Percentiles rank a stretch among this genome's conserved stretches.
Conservation (phyloP, 2,888 invertebrate species). For the Hypomecis punctinalis region DNA sequence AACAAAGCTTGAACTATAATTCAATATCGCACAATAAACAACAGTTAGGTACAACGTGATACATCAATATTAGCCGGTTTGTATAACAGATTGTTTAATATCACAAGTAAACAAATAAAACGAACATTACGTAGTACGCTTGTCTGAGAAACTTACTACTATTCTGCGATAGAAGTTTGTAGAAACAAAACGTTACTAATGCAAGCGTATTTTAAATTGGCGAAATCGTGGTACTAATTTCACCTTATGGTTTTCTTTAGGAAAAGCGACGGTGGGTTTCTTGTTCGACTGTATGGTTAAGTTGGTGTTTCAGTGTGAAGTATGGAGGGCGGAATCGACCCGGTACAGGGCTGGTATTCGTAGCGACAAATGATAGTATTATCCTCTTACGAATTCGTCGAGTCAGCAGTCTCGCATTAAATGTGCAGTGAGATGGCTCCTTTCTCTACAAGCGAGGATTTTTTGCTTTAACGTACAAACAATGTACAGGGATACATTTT, state of each 20-base stretch:
- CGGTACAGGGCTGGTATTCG: conserved; percentile 1
- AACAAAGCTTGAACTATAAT: background rate
- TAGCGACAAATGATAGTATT: conserved; percentile 16
- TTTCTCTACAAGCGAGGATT: background rate
- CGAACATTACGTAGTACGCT: background rate
- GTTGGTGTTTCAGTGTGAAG: background rate
- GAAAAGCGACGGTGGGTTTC: background rate
- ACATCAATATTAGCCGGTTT: conserved; percentile 8
- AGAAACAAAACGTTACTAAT: background rate
- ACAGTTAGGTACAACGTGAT: background rate
- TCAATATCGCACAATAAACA: background rate
- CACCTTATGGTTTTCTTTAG: background rate
- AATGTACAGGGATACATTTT: too few species aligned
- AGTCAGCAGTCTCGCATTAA: conserved; percentile 4
- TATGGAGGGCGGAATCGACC: conserved; percentile 21
- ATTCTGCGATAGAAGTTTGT: too few species aligned
- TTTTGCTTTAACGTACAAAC: background rate
- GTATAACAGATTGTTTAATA: conserved; percentile 7
- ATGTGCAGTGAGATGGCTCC: conserved; percentile 5
- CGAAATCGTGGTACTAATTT: background rate
- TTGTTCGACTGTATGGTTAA: background rate
- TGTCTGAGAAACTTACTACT: too few species aligned
- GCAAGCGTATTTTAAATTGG: background rate
- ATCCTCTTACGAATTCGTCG: conserved; percentile 16
- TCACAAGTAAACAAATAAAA: conserved; percentile 12